Conservation (phyloP, 2,797 vertebrate genomes). For the Anguilla obscura region DNA sequence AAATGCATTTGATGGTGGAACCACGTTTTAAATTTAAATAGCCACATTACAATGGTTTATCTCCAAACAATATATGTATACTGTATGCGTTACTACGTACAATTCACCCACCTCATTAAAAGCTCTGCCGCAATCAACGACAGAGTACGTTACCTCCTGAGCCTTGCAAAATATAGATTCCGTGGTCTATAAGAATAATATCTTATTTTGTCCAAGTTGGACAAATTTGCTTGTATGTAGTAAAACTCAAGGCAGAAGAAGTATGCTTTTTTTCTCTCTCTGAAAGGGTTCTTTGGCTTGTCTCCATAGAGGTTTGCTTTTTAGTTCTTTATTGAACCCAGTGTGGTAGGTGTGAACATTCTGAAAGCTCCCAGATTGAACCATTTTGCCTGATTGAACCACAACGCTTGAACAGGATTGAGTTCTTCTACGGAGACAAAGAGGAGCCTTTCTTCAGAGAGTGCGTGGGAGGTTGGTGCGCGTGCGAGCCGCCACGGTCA, state of each 20-base stretch:
- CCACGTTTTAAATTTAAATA: neutral
- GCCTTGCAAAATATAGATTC: neutral
- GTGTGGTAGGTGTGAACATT: neutral
- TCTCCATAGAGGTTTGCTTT: no score
- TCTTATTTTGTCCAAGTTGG: neutral
- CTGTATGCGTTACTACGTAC: neutral
- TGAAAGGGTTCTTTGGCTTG: no score
- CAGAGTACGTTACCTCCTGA: neutral
- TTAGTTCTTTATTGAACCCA: neutral
- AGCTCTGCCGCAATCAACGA: neutral
- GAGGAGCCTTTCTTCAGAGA: no score
- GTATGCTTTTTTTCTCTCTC: neutral
- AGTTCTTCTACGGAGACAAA: no score
- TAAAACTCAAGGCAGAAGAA: neutral
- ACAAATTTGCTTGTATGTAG: neutral
- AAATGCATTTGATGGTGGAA: conserved; percentile 1
- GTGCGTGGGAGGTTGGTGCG: neutral
- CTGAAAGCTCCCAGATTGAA: neutral
- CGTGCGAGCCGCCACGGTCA: neutral
- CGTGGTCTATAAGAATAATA: neutral
- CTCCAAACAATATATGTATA: neutral
- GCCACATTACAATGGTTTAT: neutral
- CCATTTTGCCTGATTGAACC: neutral
- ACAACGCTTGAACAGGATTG: neutral
- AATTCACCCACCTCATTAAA: neutral